Conservation (phyloP, 2,113 vertebrate genomes). For the Zapornia atra region DNA sequence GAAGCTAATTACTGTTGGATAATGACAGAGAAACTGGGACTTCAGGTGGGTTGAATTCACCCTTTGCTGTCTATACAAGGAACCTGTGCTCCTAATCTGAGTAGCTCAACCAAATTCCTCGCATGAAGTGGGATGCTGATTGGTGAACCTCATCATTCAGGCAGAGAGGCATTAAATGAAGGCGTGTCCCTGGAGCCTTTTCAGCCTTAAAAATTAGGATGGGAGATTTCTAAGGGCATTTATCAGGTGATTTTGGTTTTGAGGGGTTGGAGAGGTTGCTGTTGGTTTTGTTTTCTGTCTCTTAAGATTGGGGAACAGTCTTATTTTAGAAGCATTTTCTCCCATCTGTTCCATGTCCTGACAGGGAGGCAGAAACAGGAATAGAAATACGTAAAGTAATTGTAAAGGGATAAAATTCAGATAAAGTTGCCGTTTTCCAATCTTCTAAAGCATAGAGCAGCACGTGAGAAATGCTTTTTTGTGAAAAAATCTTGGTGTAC, state of each 20-base stretch:
- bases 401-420: neutral
- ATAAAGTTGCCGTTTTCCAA: neutral
- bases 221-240: neutral
- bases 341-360: neutral
- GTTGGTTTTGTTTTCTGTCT: neutral
- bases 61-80: neutral
- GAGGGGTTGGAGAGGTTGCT: neutral
- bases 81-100: neutral
- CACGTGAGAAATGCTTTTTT: neutral
- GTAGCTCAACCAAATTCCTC: neutral
- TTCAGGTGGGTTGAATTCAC: neutral
- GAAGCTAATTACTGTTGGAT: neutral
- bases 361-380: neutral
- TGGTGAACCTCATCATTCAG: neutral
- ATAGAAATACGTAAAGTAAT: neutral
- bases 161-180: neutral
- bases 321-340: neutral
- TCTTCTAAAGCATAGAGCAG: neutral
- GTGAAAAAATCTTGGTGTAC: neutral
- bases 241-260: neutral
- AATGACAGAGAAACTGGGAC: neutral
- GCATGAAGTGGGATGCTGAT: neutral
- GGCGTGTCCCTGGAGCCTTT: neutral
- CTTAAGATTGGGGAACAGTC: neutral
- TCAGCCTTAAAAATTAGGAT: neutral